Base-by-base conservation (phyloP, 2,888 invertebrate genomes). In the Drosophila subsilvestris region DNA sequence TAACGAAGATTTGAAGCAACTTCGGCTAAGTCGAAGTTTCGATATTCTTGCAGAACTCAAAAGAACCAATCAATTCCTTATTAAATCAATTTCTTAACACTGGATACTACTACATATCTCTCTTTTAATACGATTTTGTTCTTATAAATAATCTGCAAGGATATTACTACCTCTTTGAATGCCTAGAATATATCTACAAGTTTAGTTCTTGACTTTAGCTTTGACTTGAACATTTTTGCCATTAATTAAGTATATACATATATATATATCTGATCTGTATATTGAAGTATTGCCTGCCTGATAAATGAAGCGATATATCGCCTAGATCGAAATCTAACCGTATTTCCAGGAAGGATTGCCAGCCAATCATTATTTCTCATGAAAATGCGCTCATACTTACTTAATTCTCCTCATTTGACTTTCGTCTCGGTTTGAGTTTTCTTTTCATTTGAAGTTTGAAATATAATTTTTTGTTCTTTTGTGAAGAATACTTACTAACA, bases 351-450 rank as follows among this genome's bases (percentile, higher is more conserved):
- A 59, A 18, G 27, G 63, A 37, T 37, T 68, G 67, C 51, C 68
- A 56, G 66, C 37, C 44, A 59, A 29, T 50, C 47, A 61, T 62
- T 49, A 55, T 53, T 47, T 75, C 63, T 74, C 55, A 79, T 63
- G 65, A 69, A 57, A 79, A 76, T 78, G 82, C 82, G 82, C 81
- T 83, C 76, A 76, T 79, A 60, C 51, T 68, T 74, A 42, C 55
- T 55, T 54, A 44, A 18, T 51, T 17, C 43, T 37, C 17, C 61
- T 43, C 37, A 37, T 37, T 37, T 37, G 37, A 37, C n/a, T 37
- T 37, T 37, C 6, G n/a, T 37, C 37, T 37, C 14, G 37, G 37
- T 72, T 68, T n/a, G 18, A n/a, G 42, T 44, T 53, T 56, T 5
- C 14, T 6, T 42, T 65, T 54, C 42, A 6, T 17, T 32, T 59